These are phyloP conservation scores for Zootoca vivipara DNA, from an alignment of 2,113 vertebrate genomes.

Conservation along the genomic window DNA sequence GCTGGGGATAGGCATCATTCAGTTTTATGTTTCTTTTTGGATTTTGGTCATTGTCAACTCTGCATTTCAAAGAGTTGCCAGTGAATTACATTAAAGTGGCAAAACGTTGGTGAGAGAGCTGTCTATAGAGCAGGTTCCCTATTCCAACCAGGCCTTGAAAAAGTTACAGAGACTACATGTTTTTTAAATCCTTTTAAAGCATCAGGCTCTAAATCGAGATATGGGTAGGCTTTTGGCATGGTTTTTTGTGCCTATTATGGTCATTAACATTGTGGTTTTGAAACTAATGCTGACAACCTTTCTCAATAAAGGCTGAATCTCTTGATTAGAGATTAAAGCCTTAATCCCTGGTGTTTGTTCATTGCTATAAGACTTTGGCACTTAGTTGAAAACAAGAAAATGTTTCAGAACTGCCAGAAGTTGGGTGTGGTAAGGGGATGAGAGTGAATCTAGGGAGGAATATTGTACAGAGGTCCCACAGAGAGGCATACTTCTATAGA, in stretches of 20 bases:
- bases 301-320: constrained; percentile 9
- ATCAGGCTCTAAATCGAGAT: neutral
- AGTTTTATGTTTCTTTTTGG: neutral
- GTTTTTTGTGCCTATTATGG: constrained; percentile 1
- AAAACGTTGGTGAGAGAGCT: neutral
- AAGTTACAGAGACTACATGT: neutral
- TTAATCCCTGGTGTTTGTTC: constrained; percentile 12
- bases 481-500: neutral
- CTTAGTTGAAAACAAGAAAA: neutral
- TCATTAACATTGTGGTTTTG: constrained; percentile 25
- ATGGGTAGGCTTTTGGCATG: neutral
- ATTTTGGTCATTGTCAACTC: neutral
- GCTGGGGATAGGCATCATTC: neutral
- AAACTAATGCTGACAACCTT: constrained; percentile 15
- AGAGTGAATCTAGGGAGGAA: neutral
- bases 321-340: constrained; percentile 15
- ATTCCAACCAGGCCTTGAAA: neutral
- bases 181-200: constrained; percentile 3
- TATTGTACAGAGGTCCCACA: neutral
- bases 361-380: constrained; percentile 2
- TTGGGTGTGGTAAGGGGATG: neutral
- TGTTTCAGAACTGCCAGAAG: neutral
- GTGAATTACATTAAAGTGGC: neutral
- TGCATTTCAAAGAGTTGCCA: neutral
- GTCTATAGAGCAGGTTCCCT: neutral